Percentiles rank a stretch among this genome's conserved stretches.
Conservation (phyloP, 2,888 invertebrate genomes). For the Caenorhabditis angaria region DNA sequence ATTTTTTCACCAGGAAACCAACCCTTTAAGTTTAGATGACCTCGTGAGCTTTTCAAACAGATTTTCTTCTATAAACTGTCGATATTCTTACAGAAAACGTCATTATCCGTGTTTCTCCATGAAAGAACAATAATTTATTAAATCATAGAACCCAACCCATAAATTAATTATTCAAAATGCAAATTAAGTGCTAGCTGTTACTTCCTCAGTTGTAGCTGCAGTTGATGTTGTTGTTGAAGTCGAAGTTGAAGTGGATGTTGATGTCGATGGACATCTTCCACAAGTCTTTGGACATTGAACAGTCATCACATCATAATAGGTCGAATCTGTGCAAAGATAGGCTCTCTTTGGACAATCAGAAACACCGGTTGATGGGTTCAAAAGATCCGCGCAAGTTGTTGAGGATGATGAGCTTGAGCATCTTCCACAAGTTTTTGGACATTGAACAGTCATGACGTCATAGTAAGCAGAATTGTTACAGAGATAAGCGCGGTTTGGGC, state of each 20-base stretch:
- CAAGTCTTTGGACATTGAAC: slow-evolving; percentile 45
- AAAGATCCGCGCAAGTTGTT: slow-evolving; percentile 37
- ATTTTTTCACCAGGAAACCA: too few species aligned
- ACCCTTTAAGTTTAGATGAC: too few species aligned
- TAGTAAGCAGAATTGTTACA: slow-evolving; percentile 44
- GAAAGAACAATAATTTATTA: too few species aligned
- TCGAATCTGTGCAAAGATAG: slow-evolving; percentile 35
- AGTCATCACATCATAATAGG: slow-evolving; percentile 46
- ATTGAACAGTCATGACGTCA: slow-evolving; percentile 37
- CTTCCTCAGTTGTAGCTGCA: neutral
- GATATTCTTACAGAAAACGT: too few species aligned
- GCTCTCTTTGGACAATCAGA: slow-evolving; percentile 42
- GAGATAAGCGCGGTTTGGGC: slow-evolving; percentile 28
- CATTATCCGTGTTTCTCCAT: too few species aligned
- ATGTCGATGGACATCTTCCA: slow-evolving; percentile 21
- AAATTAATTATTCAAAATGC: too few species aligned
- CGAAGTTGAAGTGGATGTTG: neutral
- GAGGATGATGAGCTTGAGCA: too few species aligned
- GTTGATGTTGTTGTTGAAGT: neutral
- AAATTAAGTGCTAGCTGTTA: too few species aligned
- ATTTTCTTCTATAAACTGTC: too few species aligned
- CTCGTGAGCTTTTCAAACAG: too few species aligned
- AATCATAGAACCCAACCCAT: too few species aligned
- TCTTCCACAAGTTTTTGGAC: slow-evolving; percentile 42
- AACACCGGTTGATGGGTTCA: slow-evolving; percentile 42